phyloP scores from a whole-genome alignment of 2,113 vertebrate species.

The Okapia johnstoni region DNA sequence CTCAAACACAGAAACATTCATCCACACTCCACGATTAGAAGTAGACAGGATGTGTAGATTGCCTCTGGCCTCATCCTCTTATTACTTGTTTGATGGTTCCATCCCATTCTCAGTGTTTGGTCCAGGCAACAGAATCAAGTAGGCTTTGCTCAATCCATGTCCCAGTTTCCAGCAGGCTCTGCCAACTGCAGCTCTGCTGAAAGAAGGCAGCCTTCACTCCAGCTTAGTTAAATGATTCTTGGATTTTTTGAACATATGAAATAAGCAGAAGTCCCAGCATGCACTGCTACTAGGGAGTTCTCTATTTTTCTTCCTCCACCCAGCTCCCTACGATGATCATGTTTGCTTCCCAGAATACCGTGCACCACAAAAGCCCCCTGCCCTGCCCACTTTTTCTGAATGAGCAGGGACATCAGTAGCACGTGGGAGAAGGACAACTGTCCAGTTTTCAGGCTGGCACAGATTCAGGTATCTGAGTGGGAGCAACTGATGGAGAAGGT shows the following conservation, averaged over 20 bases:
- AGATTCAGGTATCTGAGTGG: not conserved
- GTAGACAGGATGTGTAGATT: rapidly evolving
- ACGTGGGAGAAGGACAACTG: not conserved
- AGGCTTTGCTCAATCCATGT: not conserved
- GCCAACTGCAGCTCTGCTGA: not conserved
- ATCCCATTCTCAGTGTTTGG: not conserved
- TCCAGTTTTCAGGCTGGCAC: not conserved
- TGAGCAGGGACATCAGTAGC: not conserved
- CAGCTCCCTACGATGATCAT: not conserved
- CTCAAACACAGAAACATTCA: not conserved
- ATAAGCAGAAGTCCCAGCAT: not conserved
- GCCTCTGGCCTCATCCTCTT: not conserved
- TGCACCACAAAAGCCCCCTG: not conserved
- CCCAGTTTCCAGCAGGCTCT: not conserved
- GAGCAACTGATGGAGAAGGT: not conserved
- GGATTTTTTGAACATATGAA: not conserved
- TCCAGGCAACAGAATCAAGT: not conserved
- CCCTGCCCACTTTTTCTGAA: not conserved
- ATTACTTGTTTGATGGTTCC: not conserved
- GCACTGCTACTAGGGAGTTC: not conserved
- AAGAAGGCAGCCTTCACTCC: rapidly evolving
- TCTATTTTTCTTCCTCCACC: no score
- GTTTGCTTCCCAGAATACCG: not conserved
- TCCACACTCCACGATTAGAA: rapidly evolving
- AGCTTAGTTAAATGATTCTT: not conserved